These are phyloP conservation scores for Ectobius pallidus DNA, from an alignment of 2,888 invertebrate genomes.

Conservation along the genomic window DNA sequence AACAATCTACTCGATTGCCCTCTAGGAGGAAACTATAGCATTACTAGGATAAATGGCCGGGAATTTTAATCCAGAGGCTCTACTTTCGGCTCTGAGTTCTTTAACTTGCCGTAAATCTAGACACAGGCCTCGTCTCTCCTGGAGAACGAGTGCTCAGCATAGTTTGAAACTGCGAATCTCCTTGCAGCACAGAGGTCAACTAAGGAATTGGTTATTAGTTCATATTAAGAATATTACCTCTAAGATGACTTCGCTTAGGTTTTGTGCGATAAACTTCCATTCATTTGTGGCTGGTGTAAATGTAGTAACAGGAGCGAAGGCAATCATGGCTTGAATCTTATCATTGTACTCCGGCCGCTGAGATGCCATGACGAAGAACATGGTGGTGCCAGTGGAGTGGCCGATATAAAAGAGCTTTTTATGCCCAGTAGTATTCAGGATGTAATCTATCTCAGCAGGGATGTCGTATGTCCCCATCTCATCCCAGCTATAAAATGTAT, in stretches of 20 bases:
- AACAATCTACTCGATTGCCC: too few relatives aligned
- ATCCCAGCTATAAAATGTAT: slow-evolving; percentile 22
- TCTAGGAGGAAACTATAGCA: too few relatives aligned
- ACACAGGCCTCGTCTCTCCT: too few relatives aligned
- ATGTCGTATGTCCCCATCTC: slow-evolving; percentile 27
- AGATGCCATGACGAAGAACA: slow-evolving; percentile 28
- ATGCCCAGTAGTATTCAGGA: slow-evolving; percentile 3
- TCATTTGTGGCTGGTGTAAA: not conserved
- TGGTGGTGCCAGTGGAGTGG: slow-evolving; percentile 27
- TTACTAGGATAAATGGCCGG: too few relatives aligned
- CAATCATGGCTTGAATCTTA: not conserved
- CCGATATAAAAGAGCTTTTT: slow-evolving; percentile 26
- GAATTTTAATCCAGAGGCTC: too few relatives aligned
- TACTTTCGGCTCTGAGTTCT: too few relatives aligned
- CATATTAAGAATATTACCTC: too few relatives aligned
- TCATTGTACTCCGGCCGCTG: slow-evolving; percentile 22
- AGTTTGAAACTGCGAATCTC: too few relatives aligned
- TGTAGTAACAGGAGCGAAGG: slow-evolving; percentile 18
- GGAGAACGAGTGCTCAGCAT: too few relatives aligned
- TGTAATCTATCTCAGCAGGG: slow-evolving; percentile 12
- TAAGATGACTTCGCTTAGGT: not conserved
- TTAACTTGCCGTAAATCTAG: too few relatives aligned
- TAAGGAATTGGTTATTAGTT: too few relatives aligned
- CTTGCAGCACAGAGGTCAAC: too few relatives aligned
- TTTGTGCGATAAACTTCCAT: not conserved